Percentiles rank a stretch among this genome's conserved stretches.
Conservation (phyloP, 2,888 invertebrate genomes). For the Caenorhabditis zanzibari region DNA sequence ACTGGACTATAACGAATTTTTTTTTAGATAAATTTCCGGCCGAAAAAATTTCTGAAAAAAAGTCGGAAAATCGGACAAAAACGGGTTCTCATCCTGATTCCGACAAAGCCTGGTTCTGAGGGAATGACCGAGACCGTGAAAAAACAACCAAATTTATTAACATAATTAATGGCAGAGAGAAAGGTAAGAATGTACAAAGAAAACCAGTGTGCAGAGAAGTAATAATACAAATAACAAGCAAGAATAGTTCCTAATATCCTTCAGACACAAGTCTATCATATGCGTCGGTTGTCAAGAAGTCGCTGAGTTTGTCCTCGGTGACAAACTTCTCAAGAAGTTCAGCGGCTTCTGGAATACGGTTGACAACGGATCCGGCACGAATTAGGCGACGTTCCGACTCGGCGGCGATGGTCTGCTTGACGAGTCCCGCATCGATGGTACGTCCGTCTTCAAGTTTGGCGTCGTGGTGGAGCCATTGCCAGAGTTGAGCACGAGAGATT, state of each 20-base stretch:
- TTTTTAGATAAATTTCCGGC: too few relatives aligned
- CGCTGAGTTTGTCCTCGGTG: conserved; percentile 86
- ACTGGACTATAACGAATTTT: too few relatives aligned
- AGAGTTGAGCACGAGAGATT: conserved; percentile 88
- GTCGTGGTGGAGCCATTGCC: conserved; percentile 89
- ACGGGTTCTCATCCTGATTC: too few relatives aligned
- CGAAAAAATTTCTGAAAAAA: too few relatives aligned
- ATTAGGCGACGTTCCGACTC: conserved; percentile 81
- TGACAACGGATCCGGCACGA: conserved; percentile 81
- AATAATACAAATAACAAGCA: conserved; percentile 18
- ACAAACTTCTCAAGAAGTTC: conserved; percentile 87
- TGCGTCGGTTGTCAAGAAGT: conserved; percentile 86
- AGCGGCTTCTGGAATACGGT: conserved; percentile 82
- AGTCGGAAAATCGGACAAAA: too few relatives aligned
- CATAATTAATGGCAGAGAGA: conserved; percentile 5
- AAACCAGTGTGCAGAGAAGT: conserved; percentile 30
- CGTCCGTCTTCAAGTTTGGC: conserved; percentile 84
- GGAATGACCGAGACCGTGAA: neutral
- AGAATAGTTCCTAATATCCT: conserved; percentile 74
- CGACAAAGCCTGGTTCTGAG: neutral
- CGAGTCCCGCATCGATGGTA: conserved; percentile 79
- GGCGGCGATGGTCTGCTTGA: conserved; percentile 83
- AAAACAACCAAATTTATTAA: neutral
- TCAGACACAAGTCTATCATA: conserved; percentile 83
- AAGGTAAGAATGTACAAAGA: conserved; percentile 39